Evolutionary conservation across 2,113 vertebrate species (phyloP).

Genomic region (Entosphenus tridentatus): DNA sequence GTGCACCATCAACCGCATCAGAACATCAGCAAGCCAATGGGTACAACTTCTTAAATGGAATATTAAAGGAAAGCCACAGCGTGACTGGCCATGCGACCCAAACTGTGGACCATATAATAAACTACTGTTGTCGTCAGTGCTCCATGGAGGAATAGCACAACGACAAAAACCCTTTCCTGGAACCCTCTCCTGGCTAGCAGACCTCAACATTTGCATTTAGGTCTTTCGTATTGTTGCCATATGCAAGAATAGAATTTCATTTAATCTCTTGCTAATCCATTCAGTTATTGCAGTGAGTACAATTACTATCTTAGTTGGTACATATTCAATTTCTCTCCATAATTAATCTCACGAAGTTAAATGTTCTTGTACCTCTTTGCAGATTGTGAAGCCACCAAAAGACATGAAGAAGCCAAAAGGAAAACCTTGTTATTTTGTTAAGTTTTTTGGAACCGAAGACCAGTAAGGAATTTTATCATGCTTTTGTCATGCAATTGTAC

Average conservation of each 20-base stretch:
- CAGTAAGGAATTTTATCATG: conserved; percentile 44
- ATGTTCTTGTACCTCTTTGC: conserved; percentile 12
- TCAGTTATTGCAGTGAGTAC: not conserved
- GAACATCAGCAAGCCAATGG: no score
- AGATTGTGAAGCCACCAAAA: conserved; percentile 94
- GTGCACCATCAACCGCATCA: no score
- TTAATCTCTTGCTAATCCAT: not conserved
- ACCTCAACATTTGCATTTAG: no score
- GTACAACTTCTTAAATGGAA: no score
- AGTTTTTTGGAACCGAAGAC: conserved; percentile 98
- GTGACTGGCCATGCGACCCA: no score
- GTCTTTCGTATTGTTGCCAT: not conserved
- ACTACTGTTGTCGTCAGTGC: no score
- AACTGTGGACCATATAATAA: no score
- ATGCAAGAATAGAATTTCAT: not conserved
- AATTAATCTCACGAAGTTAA: not conserved
- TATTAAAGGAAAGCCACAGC: no score
- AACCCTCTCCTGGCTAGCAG: no score
- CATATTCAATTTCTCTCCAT: conserved; percentile 10
- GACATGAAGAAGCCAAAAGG: conserved; percentile 92
- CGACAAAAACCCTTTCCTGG: no score
- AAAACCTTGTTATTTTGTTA: conserved; percentile 96
- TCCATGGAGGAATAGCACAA: no score
- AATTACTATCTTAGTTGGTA: not conserved
- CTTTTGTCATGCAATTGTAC: not conserved